These are phyloP conservation scores for Azorinus chamasolen DNA, from an alignment of 2,888 invertebrate genomes.

Conservation along the genomic window DNA sequence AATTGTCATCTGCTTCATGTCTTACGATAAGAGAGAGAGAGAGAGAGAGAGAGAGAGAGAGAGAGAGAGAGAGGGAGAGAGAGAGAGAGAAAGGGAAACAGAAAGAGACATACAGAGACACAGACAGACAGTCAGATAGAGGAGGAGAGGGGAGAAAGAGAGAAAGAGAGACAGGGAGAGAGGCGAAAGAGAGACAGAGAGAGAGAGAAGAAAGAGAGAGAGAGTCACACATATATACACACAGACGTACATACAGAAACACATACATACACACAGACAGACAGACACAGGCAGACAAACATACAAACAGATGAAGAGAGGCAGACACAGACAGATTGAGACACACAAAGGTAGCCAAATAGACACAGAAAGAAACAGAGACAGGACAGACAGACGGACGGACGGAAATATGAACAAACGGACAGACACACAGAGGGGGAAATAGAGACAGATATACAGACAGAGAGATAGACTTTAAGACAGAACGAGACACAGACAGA, in stretches of 20 bases:
- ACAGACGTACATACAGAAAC: background rate
- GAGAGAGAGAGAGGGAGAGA: background rate
- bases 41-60: too few relatives aligned
- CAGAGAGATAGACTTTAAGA: slow-evolving; percentile 3
- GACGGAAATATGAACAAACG: slow-evolving; percentile 16
- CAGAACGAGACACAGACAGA: too few relatives aligned
- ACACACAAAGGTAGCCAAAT: too few relatives aligned
- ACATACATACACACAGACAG: too few relatives aligned
- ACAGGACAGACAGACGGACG: too few relatives aligned
- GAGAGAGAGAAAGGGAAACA: background rate
- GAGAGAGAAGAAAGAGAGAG: too few relatives aligned
- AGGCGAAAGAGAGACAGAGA: background rate
- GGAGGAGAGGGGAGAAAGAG: too few relatives aligned
- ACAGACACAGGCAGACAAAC: too few relatives aligned
- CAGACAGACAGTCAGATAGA: slow-evolving; percentile 4
- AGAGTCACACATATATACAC: background rate
- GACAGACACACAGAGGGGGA: background rate
- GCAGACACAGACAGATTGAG: too few relatives aligned
- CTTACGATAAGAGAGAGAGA: too few relatives aligned
- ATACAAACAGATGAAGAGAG: too few relatives aligned
- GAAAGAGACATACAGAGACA: background rate
- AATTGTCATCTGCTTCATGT: too few relatives aligned
- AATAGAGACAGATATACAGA: slow-evolving; percentile 19
- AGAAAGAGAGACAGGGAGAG: background rate
- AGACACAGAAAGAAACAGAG: slow-evolving; percentile 8